phyloP scores from a whole-genome alignment of 2,113 vertebrate species.

The Poeciliopsis turrubarensis region DNA sequence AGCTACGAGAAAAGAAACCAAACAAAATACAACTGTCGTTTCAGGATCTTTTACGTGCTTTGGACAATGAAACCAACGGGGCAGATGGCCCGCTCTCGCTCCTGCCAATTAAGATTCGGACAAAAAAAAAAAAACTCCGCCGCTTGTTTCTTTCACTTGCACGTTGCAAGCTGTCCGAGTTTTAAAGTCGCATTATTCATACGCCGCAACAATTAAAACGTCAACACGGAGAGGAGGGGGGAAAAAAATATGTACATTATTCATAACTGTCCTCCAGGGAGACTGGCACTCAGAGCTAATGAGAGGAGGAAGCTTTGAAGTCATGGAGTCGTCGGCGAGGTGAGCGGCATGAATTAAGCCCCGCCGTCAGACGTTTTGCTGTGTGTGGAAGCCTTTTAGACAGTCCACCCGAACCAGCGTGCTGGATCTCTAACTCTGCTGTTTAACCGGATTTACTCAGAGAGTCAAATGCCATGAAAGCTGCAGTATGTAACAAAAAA shows the following conservation, averaged over 20 bases:
- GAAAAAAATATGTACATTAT: conserved; percentile 68
- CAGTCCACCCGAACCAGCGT: conserved; percentile 45
- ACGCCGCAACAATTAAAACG: conserved; percentile 72
- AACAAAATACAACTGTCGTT: conserved; percentile 8
- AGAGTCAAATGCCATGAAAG: conserved; percentile 4
- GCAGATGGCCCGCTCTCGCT: conserved; percentile 8
- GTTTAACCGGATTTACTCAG: conserved; percentile 22
- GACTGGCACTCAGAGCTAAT: conserved; percentile 71
- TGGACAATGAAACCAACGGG: conserved; percentile 18
- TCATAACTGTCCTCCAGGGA: conserved; percentile 67
- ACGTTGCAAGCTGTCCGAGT: conserved; percentile 27
- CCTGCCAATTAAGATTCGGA: conserved; percentile 34
- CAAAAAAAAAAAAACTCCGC: conserved; percentile 29
- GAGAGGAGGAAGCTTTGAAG: conserved; percentile 75
- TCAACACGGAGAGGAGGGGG: conserved; percentile 55
- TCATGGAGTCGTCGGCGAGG: conserved; percentile 54
- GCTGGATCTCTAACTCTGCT: conserved; percentile 10
- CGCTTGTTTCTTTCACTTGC: conserved; percentile 21
- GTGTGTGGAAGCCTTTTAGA: conserved; percentile 20
- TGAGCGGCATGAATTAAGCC: conserved; percentile 67
- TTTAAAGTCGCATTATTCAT: conserved; percentile 62
- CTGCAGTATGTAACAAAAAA: too few species aligned
- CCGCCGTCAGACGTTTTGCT: conserved; percentile 56
- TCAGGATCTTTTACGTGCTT: conserved; percentile 32
- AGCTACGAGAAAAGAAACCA: conserved; percentile 12